Percentiles rank a stretch among this genome's conserved stretches.
These are phyloP conservation scores for Pelusios castaneus DNA, from an alignment of 2,113 vertebrate genomes.

Conservation along the genomic window DNA sequence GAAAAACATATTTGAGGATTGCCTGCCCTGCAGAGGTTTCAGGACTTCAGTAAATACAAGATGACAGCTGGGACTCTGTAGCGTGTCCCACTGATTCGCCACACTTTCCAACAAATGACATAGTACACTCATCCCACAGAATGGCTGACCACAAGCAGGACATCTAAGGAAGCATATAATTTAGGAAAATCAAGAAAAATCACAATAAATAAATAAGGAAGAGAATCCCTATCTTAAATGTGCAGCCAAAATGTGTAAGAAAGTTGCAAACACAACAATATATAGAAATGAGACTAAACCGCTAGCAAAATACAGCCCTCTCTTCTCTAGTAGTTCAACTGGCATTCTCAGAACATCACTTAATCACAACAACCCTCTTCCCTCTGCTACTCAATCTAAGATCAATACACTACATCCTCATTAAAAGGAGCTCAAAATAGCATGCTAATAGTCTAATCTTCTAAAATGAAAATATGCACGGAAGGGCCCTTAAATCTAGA, in stretches of 20 bases:
- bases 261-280: not conserved
- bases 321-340: not conserved
- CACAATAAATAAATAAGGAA: not conserved
- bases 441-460: not conserved
- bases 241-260: not conserved
- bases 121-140: not conserved
- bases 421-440: not conserved
- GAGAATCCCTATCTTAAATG: not conserved
- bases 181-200: not conserved
- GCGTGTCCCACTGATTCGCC: not conserved
- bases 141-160: not conserved
- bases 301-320: not conserved
- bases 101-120: not conserved
- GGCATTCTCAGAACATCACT: not conserved
- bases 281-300: not conserved
- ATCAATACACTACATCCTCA: not conserved
- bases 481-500: not conserved
- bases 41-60: not conserved
- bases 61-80: not conserved
- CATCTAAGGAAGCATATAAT: not conserved
- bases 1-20: not conserved
- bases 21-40: not conserved
- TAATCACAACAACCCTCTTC: not conserved
- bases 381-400: not conserved
- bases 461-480: not conserved